phyloP scores from a whole-genome alignment of 2,888 invertebrate genomes.

The Celastrina argiolus region DNA sequence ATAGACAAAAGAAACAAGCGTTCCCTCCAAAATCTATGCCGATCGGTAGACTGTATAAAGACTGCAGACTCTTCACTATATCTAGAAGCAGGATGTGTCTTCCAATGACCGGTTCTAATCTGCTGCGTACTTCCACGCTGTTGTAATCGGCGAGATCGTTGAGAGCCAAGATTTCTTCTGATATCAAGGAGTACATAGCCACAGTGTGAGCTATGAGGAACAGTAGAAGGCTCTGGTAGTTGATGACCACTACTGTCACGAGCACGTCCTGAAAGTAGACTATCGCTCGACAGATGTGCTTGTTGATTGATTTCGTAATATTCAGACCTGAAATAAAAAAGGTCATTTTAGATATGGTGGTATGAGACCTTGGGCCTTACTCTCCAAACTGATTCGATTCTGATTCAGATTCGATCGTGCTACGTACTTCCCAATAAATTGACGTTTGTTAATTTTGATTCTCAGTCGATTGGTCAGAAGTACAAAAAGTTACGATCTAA shows the following conservation, averaged over 20 bases:
- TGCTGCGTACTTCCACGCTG: neutral
- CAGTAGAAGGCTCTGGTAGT: conserved; percentile 20
- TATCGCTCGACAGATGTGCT: neutral
- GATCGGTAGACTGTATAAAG: conserved; percentile 53
- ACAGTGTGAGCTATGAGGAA: conserved; percentile 21
- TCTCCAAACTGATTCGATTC: too few relatives aligned
- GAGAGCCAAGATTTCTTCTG: conserved; percentile 7
- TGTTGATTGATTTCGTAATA: neutral
- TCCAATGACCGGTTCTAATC: neutral
- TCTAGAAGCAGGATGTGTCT: conserved; percentile 13
- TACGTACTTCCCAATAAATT: too few relatives aligned
- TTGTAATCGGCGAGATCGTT: neutral
- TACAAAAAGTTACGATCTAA: too few relatives aligned
- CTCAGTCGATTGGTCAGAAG: too few relatives aligned
- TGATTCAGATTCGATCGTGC: too few relatives aligned
- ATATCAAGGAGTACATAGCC: conserved; percentile 17
- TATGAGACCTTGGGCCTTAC: too few relatives aligned
- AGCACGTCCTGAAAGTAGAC: conserved; percentile 5
- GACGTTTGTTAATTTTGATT: too few relatives aligned
- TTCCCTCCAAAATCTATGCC: conserved; percentile 60
- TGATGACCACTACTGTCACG: conserved; percentile 8
- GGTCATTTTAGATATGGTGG: too few relatives aligned
- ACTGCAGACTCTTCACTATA: conserved; percentile 6
- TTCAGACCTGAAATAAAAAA: conserved; percentile 19
- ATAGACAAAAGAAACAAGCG: conserved; percentile 53